Evolutionary conservation across 2,797 vertebrate genomes (phyloP).

Genomic region (Malurus splendens): DNA sequence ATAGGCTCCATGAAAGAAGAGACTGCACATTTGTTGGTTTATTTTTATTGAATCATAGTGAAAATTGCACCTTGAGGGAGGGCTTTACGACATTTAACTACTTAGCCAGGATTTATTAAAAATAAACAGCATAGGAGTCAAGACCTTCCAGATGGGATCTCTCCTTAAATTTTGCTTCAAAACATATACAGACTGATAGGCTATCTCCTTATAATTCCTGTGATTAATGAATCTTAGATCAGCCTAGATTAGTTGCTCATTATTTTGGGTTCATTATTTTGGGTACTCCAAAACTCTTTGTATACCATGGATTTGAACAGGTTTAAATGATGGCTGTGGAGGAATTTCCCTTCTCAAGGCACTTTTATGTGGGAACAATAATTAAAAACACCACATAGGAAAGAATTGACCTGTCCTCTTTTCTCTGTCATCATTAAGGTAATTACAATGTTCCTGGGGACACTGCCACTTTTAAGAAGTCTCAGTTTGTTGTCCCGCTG

Average conservation of each 20-base stretch:
- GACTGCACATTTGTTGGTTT: neutral
- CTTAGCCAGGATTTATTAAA: slow-evolving; percentile 50
- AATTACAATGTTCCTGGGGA: neutral
- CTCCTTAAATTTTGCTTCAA: neutral
- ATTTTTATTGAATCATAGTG: slow-evolving; percentile 53
- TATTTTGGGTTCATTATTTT: neutral
- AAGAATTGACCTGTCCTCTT: neutral
- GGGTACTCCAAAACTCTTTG: neutral
- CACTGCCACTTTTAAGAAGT: neutral
- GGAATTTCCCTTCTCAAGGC: neutral
- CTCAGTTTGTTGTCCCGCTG: neutral
- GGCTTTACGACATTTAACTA: slow-evolving; percentile 39
- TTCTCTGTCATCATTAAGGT: neutral
- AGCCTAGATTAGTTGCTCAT: neutral
- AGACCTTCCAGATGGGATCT: slow-evolving; percentile 8
- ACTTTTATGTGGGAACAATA: neutral
- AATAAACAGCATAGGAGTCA: slow-evolving; percentile 42
- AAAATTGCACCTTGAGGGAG: slow-evolving; percentile 45
- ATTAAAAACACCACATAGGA: neutral
- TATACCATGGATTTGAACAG: neutral
- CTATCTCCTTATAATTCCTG: neutral
- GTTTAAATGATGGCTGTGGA: neutral
- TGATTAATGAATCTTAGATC: neutral
- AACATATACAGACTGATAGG: neutral
- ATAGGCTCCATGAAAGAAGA: slow-evolving; percentile 4